Evolutionary conservation across 2,888 invertebrate genomes (phyloP).

Genomic region (Hydrotaea cyrtoneurina): DNA sequence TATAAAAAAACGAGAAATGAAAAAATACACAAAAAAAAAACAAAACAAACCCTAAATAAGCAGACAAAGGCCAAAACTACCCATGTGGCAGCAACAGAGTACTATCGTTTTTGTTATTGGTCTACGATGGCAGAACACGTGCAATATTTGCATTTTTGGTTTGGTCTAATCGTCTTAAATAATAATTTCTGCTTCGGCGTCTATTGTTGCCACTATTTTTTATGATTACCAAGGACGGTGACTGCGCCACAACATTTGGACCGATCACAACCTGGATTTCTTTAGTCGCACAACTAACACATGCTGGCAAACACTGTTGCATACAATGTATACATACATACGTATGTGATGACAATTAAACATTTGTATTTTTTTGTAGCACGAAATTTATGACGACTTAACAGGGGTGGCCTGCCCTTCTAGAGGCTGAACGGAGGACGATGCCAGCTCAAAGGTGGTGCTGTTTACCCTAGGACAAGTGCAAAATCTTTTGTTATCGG

Average conservation of each 20-base stretch:
- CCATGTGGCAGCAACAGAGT: constrained; percentile 44
- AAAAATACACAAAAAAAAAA: too few relatives aligned
- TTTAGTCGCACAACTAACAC: constrained; percentile 41
- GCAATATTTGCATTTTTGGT: constrained; percentile 67
- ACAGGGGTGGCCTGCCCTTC: not conserved
- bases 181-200: constrained; percentile 50
- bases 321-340: constrained; percentile 16
- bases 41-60: constrained; percentile 63
- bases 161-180: constrained; percentile 66
- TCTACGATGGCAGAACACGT: constrained; percentile 44
- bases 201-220: constrained; percentile 60
- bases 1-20: constrained; percentile 39
- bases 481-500: constrained; percentile 65
- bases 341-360: constrained; percentile 62
- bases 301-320: constrained; percentile 13
- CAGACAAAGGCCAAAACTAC: constrained; percentile 55
- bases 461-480: constrained; percentile 54
- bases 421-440: too few relatives aligned
- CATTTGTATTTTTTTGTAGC: constrained; percentile 46
- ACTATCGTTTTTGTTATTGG: not conserved
- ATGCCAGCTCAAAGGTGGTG: not conserved
- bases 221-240: constrained; percentile 55
- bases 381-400: constrained; percentile 4
- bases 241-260: constrained; percentile 25
- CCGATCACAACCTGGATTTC: not conserved